Conservation (phyloP, 1,140 invertebrate genomes). For the Plodia interpunctella region DNA sequence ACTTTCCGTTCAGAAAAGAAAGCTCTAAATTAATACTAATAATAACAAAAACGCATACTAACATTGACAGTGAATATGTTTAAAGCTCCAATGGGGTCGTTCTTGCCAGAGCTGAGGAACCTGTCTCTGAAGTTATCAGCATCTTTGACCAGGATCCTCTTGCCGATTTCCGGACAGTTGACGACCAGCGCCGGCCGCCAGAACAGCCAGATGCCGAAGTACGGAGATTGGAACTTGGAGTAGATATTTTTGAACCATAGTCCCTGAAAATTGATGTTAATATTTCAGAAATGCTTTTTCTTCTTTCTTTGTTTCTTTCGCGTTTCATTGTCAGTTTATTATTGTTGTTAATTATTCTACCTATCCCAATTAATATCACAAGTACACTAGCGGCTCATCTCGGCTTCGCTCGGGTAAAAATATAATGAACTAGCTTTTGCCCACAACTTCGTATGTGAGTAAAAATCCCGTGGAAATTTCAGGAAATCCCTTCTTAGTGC, state of each 20-base stretch:
- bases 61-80: conserved; percentile 47
- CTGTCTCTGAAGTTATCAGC: conserved; percentile 40
- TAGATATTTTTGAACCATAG: conserved; percentile 37
- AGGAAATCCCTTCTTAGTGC: no score
- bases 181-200: conserved; percentile 46
- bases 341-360: no score
- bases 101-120: conserved; percentile 28
- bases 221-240: conserved; percentile 27
- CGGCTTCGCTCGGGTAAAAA: no score
- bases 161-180: conserved; percentile 37
- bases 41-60: conserved; percentile 11
- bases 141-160: conserved; percentile 40
- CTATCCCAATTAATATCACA: no score
- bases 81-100: conserved; percentile 36
- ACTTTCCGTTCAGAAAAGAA: neutral
- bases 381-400: no score
- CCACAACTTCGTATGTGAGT: no score
- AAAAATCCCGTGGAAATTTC: no score
- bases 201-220: conserved; percentile 48
- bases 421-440: no score
- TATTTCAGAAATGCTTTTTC: no score
- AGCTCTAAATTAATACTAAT: neutral
- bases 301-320: no score
- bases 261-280: conserved; percentile 23
- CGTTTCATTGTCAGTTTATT: no score